Conservation (phyloP, 1,140 invertebrate genomes). For the Cotesia chilonis region DNA sequence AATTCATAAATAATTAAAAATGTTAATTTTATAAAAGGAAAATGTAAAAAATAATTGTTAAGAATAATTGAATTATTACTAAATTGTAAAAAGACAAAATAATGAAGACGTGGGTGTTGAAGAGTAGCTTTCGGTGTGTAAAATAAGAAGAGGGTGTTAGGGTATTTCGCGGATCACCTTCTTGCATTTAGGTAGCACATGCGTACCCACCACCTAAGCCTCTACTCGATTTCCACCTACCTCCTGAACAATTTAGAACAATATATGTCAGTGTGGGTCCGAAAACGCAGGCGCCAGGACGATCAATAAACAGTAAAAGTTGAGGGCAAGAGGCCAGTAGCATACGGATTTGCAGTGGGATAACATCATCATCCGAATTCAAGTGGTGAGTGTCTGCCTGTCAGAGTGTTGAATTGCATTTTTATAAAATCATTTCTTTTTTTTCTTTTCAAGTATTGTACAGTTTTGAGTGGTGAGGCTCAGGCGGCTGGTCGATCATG, state of each 20-base stretch:
- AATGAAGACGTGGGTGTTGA: no score
- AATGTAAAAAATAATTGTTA: no score
- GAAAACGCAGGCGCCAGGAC: conserved; percentile 50
- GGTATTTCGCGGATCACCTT: no score
- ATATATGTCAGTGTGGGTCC: conserved; percentile 19
- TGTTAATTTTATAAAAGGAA: no score
- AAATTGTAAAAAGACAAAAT: no score
- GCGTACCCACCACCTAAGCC: conserved; percentile 20
- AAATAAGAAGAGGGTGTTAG: no score
- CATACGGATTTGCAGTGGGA: conserved; percentile 51
- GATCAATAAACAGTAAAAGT: conserved; percentile 59
- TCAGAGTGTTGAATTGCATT: conserved; percentile 1
- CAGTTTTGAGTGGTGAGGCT: conserved; percentile 48
- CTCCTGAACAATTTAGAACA: conserved; percentile 13
- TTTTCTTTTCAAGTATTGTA: conserved; percentile 8
- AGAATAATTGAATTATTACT: no score
- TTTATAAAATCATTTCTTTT: background rate
- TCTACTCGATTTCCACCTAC: no score
- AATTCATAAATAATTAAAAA: no score
- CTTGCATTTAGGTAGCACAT: conserved; percentile 30
- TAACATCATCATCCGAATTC: conserved; percentile 42
- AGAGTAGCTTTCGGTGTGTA: no score
- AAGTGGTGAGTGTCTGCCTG: conserved; percentile 12
- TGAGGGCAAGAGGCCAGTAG: conserved; percentile 57
- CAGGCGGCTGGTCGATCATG: conserved; percentile 67